phyloP scores from a whole-genome alignment of 2,113 vertebrate genomes.

The Tychaedon coryphoeus region DNA sequence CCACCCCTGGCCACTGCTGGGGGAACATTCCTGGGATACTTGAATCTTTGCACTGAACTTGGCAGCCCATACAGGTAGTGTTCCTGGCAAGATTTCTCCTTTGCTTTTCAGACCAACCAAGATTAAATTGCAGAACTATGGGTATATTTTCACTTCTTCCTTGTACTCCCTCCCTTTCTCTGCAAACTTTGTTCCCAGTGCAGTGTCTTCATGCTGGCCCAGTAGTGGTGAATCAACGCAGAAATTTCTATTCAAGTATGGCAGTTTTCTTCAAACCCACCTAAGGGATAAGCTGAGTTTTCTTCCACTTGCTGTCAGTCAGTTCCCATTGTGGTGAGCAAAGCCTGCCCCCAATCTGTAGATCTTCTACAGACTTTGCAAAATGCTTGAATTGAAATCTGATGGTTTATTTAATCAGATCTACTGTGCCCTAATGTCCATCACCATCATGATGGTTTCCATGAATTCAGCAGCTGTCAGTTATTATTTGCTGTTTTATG shows the following conservation, averaged over 20 bases:
- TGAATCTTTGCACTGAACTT: neutral
- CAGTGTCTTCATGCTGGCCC: neutral
- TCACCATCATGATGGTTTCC: neutral
- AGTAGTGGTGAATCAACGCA: neutral
- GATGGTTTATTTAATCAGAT: neutral
- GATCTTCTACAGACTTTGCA: neutral
- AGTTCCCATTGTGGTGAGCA: neutral
- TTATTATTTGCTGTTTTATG: neutral
- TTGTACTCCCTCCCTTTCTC: neutral
- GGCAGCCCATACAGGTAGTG: neutral
- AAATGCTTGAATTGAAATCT: neutral
- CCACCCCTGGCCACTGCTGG: neutral
- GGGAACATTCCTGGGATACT: neutral
- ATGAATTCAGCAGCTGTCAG: neutral
- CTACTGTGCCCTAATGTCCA: neutral
- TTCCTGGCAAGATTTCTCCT: neutral
- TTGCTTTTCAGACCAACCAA: neutral
- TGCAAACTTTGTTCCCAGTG: neutral
- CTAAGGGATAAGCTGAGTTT: neutral
- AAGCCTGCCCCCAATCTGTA: neutral
- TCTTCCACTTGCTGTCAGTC: neutral
- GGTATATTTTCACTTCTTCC: neutral
- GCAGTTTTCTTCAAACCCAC: neutral
- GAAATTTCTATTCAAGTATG: neutral
- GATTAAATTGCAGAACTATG: neutral